These are phyloP conservation scores for Cottus gobio DNA, from an alignment of 2,113 vertebrate genomes.

Conservation along the genomic window DNA sequence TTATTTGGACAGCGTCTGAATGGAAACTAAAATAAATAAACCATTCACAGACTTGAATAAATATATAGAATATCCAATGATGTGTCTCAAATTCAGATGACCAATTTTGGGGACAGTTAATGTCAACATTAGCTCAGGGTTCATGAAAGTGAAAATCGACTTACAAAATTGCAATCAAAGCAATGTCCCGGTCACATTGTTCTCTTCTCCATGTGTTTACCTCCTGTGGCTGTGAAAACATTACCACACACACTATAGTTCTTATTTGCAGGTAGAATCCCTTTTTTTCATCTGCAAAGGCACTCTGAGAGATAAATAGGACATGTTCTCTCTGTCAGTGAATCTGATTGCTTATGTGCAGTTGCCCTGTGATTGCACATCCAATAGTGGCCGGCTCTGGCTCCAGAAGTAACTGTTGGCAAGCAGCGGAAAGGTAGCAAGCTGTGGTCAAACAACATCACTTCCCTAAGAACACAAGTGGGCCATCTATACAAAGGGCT, in stretches of 20 bases:
- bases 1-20: background rate
- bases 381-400: conserved; percentile 51
- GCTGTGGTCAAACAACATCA: conserved; percentile 74
- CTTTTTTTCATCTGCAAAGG: conserved; percentile 67
- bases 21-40: background rate
- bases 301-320: conserved; percentile 51
- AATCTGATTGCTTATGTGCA: conserved; percentile 64
- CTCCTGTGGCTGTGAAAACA: conserved; percentile 19
- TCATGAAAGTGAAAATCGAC: background rate
- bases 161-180: conserved; percentile 4
- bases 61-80: background rate
- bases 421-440: conserved; percentile 49
- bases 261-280: conserved; percentile 62
- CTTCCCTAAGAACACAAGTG: conserved; percentile 67
- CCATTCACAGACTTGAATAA: background rate
- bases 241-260: conserved; percentile 26
- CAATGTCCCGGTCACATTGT: conserved; percentile 25
- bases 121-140: background rate
- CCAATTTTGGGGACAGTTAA: background rate
- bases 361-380: conserved; percentile 68
- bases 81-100: background rate
- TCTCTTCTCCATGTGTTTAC: conserved; percentile 2
- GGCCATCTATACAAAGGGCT: conserved; percentile 62
- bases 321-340: conserved; percentile 56
- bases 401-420: conserved; percentile 58